Conservation (phyloP, 1,140 invertebrate genomes). For the Zaprionus lachaisei region DNA sequence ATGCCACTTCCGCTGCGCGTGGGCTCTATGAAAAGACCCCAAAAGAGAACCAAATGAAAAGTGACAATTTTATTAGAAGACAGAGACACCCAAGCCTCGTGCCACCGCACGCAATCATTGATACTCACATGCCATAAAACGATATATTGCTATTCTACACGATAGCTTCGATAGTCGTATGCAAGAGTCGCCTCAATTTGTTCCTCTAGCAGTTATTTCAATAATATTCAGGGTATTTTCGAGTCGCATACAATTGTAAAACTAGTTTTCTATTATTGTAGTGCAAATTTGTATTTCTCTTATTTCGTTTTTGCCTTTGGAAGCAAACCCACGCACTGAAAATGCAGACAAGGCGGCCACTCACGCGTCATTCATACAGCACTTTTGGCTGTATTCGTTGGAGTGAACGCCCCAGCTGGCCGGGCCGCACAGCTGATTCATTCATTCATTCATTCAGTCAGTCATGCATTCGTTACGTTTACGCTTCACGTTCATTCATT, state of each 20-base stretch:
- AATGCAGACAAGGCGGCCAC: constrained; percentile 65
- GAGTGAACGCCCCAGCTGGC: constrained; percentile 57
- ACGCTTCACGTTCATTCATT: constrained; percentile 47
- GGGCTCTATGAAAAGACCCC: constrained; percentile 38
- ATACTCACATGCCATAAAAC: neutral
- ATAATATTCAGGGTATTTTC: neutral
- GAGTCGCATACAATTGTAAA: neutral
- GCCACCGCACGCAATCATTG: constrained; percentile 11
- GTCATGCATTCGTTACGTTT: constrained; percentile 33
- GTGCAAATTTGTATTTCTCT: constrained; percentile 36
- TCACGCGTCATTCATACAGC: constrained; percentile 56
- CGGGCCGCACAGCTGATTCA: constrained; percentile 65
- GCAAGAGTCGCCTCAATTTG: neutral
- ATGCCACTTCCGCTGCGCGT: constrained; percentile 71
- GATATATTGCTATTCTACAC: neutral
- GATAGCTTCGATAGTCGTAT: neutral
- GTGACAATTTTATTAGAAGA: constrained; percentile 77
- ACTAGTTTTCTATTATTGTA: constrained; percentile 8
- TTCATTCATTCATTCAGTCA: constrained; percentile 49
- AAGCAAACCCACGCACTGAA: constrained; percentile 54
- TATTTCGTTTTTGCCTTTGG: constrained; percentile 8
- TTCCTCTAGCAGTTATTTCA: neutral
- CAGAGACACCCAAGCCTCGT: constrained; percentile 33
- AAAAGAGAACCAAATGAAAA: constrained; percentile 54
- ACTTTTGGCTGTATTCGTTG: neutral